A percentile compares a stretch with the other conserved stretches of the same genome.
Evolutionary conservation across 2,888 invertebrate species (phyloP).

Genomic region (Agonum fuliginosum): DNA sequence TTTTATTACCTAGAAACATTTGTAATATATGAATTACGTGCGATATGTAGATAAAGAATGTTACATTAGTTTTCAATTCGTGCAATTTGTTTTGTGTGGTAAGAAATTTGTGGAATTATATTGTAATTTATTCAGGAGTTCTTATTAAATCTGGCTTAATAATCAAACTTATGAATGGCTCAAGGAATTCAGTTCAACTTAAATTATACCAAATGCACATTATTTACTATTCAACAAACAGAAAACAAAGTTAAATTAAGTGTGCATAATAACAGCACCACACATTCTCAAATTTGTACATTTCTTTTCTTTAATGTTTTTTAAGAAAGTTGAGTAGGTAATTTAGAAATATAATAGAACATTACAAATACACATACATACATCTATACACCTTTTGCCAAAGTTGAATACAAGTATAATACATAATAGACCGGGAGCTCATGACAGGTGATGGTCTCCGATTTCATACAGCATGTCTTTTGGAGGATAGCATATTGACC

Average conservation of each 20-base stretch:
- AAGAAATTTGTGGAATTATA: constrained; percentile 28
- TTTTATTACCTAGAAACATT: constrained; percentile 50
- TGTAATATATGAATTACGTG: constrained; percentile 47
- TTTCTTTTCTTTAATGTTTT: no score
- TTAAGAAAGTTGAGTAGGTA: no score
- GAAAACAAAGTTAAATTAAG: not conserved
- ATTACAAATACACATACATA: no score
- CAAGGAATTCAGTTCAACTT: not conserved
- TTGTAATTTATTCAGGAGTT: constrained; percentile 31
- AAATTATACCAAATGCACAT: not conserved
- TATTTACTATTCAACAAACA: not conserved
- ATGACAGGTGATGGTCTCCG: no score
- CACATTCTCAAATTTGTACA: not conserved
- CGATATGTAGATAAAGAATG: constrained; percentile 31
- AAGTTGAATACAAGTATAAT: no score
- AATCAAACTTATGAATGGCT: constrained; percentile 14
- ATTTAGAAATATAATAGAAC: no score
- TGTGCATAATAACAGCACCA: not conserved
- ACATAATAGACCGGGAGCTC: no score
- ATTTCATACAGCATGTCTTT: no score
- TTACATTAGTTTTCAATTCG: constrained; percentile 44
- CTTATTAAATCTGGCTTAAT: constrained; percentile 30
- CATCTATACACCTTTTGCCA: no score
- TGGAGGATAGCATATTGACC: no score
- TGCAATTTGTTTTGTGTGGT: constrained; percentile 18